Conservation (phyloP, 2,888 invertebrate genomes). For the Sarcophaga carnaria region DNA sequence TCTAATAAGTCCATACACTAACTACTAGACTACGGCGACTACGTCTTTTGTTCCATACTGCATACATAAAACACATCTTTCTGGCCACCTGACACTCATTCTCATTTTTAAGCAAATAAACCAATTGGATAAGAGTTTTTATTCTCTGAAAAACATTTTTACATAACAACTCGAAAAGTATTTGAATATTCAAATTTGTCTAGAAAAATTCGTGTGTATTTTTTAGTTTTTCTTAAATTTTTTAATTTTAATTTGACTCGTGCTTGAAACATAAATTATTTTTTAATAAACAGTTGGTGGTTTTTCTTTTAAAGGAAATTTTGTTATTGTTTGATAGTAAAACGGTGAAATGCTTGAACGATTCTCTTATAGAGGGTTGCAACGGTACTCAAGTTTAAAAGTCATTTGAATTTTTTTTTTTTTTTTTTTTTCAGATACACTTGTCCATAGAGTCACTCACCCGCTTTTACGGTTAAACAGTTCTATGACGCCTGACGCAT, state of each 20-base stretch:
- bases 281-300: constrained; percentile 55
- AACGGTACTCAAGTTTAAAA: constrained; percentile 23
- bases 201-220: background rate
- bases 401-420: constrained; percentile 17
- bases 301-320: constrained; percentile 43
- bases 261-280: constrained; percentile 59
- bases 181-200: constrained; percentile 23
- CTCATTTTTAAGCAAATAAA: constrained; percentile 9
- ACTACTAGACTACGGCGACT: too few species aligned
- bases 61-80: background rate
- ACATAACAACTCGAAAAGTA: constrained; percentile 9
- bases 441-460: background rate
- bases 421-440: constrained; percentile 18
- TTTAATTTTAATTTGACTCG: constrained; percentile 61
- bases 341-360: constrained; percentile 64
- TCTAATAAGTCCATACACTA: too few species aligned
- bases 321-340: constrained; percentile 41
- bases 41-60: background rate
- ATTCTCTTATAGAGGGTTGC: constrained; percentile 61
- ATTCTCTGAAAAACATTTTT: background rate
- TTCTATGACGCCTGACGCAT: constrained; percentile 11
- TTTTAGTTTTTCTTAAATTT: background rate
- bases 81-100: constrained; percentile 43
- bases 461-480: constrained; percentile 11
- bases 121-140: constrained; percentile 20